phyloP scores from a whole-genome alignment of 2,113 vertebrate species.

The Dicerorhinus sumatrensis region DNA sequence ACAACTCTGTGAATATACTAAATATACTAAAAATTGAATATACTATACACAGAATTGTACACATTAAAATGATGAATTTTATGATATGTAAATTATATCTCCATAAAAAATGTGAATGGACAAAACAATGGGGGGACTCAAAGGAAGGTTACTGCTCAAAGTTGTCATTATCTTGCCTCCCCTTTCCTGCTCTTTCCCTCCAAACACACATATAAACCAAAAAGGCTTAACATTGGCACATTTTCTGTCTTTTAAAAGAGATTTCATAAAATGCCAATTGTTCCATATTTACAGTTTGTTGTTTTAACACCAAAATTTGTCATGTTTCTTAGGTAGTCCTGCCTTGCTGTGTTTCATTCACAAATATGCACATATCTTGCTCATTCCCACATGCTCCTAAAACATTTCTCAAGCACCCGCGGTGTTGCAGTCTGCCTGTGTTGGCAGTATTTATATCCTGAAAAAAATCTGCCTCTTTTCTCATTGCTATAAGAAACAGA shows the following conservation, averaged over 20 bases:
- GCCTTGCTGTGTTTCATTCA: conserved; percentile 74
- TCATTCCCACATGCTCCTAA: conserved; percentile 63
- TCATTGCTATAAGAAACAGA: conserved; percentile 51
- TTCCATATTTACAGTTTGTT: conserved; percentile 64
- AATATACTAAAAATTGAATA: not conserved
- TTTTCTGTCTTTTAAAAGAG: conserved; percentile 37
- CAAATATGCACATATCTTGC: conserved; percentile 62
- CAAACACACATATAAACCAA: not conserved
- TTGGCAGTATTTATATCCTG: conserved; percentile 63
- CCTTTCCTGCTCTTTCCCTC: not conserved
- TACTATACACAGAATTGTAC: not conserved
- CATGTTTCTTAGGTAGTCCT: conserved; percentile 62
- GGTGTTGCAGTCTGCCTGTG: conserved; percentile 66
- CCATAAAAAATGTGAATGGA: not conserved
- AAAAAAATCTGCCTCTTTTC: conserved; percentile 52
- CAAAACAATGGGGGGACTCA: not conserved
- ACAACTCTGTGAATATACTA: not conserved
- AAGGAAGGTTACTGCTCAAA: not conserved
- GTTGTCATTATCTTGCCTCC: not conserved
- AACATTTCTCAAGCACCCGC: conserved; percentile 66
- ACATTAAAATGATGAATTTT: not conserved
- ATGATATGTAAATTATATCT: not conserved
- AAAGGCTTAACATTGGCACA: conserved; percentile 36
- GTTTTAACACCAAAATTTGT: conserved; percentile 66
- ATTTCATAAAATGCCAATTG: conserved; percentile 51